Evolutionary conservation across 2,113 vertebrate genomes (phyloP).

Genomic region (Lepus europaeus): DNA sequence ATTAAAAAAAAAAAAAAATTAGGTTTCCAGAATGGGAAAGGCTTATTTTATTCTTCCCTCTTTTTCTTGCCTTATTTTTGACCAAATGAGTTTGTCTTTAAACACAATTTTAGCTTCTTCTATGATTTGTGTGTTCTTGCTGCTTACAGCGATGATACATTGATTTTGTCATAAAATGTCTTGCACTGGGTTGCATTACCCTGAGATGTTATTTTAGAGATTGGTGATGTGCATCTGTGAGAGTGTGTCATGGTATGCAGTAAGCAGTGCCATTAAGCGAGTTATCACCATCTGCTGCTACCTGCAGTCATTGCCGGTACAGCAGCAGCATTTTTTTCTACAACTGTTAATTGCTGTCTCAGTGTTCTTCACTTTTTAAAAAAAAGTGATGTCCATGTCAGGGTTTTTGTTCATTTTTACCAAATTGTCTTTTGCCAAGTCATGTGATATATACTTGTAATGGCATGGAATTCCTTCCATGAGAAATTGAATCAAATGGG

Average conservation of each 20-base stretch:
- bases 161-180: constrained; percentile 64
- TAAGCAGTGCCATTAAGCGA: not conserved
- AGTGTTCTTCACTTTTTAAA: not conserved
- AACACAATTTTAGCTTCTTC: constrained; percentile 58
- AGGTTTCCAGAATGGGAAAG: constrained; percentile 54
- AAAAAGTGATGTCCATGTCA: not conserved
- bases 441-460: constrained; percentile 32
- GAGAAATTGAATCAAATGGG: constrained; percentile 62
- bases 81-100: constrained; percentile 68
- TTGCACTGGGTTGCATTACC: constrained; percentile 21
- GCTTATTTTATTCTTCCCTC: constrained; percentile 57
- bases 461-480: constrained; percentile 40
- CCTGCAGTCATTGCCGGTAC: constrained; percentile 7
- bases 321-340: not conserved
- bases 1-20: not conserved
- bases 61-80: constrained; percentile 63
- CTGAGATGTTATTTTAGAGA: constrained; percentile 62
- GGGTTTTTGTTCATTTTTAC: constrained; percentile 56
- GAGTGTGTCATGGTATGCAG: not conserved
- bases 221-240: constrained; percentile 50
- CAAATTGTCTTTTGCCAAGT: constrained; percentile 50
- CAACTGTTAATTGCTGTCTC: constrained; percentile 17
- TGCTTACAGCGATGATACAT: not conserved
- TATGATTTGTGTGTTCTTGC: constrained; percentile 67
- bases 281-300: constrained; percentile 56